Percentiles rank a stretch among this genome's conserved stretches.
Conservation (phyloP, 53 echinoderm and acorn worm genomes). For the Patiria pectinifera region DNA sequence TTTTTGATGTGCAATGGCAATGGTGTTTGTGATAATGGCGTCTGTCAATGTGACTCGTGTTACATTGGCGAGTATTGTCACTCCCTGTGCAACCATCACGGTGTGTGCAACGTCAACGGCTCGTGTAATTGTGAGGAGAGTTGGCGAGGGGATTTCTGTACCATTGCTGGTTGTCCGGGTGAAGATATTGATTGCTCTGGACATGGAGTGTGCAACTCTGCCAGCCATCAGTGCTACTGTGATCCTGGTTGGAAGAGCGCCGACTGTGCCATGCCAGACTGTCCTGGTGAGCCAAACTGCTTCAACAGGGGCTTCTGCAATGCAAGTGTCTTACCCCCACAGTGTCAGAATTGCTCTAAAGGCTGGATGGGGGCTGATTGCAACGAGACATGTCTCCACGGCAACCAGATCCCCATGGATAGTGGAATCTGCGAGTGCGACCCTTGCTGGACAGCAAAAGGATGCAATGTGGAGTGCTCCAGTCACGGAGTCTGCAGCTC, state of each 20-base stretch:
- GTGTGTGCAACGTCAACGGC: conserved; percentile 59
- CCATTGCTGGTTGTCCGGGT: conserved; percentile 87
- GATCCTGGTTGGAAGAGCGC: conserved; percentile 81
- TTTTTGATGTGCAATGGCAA: conserved; percentile 71
- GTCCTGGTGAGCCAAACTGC: conserved; percentile 93
- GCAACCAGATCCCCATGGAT: conserved; percentile 74
- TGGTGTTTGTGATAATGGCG: conserved; percentile 71
- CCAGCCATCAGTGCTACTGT: conserved; percentile 85
- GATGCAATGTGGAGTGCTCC: conserved; percentile 83
- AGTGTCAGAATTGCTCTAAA: conserved; percentile 75
- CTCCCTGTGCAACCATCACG: conserved; percentile 82
- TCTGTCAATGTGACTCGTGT: conserved; percentile 81
- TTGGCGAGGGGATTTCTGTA: conserved; percentile 87
- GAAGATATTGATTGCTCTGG: conserved; percentile 82
- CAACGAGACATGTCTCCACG: conserved; percentile 83
- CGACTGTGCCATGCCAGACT: conserved; percentile 82
- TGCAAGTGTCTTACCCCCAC: conserved; percentile 67
- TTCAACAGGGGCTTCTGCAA: conserved; percentile 77
- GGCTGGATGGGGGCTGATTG: conserved; percentile 91
- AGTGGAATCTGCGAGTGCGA: conserved; percentile 84
- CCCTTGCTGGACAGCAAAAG: conserved; percentile 89
- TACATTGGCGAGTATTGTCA: conserved; percentile 84
- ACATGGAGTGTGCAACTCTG: conserved; percentile 90
- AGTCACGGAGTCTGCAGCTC: conserved; percentile 74
- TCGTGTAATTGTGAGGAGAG: conserved; percentile 76